Base-by-base conservation (phyloP, 2,888 invertebrate species). In the Caenorhabditis sulstoni region DNA sequence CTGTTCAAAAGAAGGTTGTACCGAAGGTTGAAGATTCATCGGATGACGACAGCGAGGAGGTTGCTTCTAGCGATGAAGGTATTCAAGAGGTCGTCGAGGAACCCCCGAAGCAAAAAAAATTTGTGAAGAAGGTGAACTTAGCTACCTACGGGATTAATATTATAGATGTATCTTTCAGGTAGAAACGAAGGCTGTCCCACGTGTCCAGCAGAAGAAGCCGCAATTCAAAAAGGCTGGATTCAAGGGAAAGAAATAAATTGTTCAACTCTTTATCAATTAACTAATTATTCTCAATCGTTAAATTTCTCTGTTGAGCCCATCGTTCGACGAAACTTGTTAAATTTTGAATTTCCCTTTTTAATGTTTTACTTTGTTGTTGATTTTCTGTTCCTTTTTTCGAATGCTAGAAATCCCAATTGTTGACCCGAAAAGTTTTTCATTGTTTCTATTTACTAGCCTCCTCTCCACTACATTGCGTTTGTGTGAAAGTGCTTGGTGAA, bases 21-120 rank as follows among this genome's bases (percentile, higher is more conserved):
- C 65, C 68, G 11, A 49, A 41, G 20, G 44, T 39, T 16, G 65
- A 16, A 7, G 82, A 73, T 11, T 68, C 80, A 0, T 68, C 74
- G 5, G 83, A 78, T 14, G 75, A 80, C 37, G 83, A 79, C 22
- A 81, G 81, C 16, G 84, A 84, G 35, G 83, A 85, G 20, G 79
- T 85, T 18, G 75, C 68, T 5, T 85, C 85, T 0, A 81, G 81
- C 47, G 84, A 83, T 37, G 85, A 85, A 59, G 85, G 82, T 45
- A 84, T 85, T 35, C 79, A 85, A 52, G 86, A 84, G 55, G 86
- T 82, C 12, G 75, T 22, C 7, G 83, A 85, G 39, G 79, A 85
- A 55, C 73, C 75, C 18, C 73, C 74, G 29, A 81, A 83, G 65
- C 58, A 52, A 29, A 81, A 82, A 45, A 70, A 79, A n/a, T 22